These are phyloP conservation scores for Mionectes macconnelli DNA, from an alignment of 2,113 vertebrate genomes.

Conservation along the genomic window DNA sequence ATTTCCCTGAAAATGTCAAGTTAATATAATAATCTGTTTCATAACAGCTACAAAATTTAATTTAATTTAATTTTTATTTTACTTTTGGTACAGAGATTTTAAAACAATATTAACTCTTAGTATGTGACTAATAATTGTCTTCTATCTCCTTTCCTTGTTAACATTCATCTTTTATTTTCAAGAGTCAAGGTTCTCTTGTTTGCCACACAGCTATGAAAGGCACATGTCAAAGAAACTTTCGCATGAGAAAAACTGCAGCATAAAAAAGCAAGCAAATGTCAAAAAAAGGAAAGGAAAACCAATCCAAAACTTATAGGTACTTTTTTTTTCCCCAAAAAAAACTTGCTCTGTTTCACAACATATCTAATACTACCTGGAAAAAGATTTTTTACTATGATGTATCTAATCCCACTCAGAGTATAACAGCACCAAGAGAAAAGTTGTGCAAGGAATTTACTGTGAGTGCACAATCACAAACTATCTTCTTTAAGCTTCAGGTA, in stretches of 20 bases:
- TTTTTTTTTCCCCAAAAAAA: neutral
- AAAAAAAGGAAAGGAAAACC: neutral
- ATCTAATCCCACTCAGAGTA: neutral
- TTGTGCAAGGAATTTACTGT: neutral
- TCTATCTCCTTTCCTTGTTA: neutral
- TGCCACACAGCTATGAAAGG: neutral
- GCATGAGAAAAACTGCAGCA: neutral
- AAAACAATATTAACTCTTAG: neutral
- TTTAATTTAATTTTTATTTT: neutral
- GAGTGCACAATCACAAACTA: neutral
- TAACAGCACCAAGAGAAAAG: neutral
- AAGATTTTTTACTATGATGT: neutral
- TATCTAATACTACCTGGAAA: neutral
- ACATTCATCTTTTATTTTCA: neutral
- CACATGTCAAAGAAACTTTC: neutral
- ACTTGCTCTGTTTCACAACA: neutral
- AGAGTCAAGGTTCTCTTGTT: neutral
- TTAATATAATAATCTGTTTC: neutral
- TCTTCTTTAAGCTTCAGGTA: neutral
- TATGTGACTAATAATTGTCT: neutral
- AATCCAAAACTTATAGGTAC: neutral
- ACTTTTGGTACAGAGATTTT: neutral
- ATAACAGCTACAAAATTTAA: neutral
- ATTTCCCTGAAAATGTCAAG: neutral
- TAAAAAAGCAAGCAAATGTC: neutral